These are phyloP conservation scores for Littorina saxatilis DNA, from an alignment of 1,140 invertebrate genomes.

Conservation along the genomic window DNA sequence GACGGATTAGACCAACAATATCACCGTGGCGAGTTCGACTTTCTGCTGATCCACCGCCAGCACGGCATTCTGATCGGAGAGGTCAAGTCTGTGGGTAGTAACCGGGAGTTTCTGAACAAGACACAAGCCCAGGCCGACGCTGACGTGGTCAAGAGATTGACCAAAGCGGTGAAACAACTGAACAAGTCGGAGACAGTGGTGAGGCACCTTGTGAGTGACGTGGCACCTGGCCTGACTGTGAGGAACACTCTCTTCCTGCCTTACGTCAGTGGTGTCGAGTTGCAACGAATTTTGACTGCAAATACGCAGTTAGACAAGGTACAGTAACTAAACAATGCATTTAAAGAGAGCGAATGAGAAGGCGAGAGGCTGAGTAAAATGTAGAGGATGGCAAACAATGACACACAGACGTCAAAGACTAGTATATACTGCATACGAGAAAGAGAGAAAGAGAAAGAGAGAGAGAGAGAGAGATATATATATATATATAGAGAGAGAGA, in stretches of 20 bases:
- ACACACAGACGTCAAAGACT: too few species aligned
- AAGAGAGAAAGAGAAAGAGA: too few species aligned
- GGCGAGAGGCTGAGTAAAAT: too few species aligned
- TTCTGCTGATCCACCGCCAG: neutral
- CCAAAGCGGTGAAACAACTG: constrained; percentile 6
- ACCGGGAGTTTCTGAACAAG: neutral
- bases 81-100: constrained; percentile 9
- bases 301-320: neutral
- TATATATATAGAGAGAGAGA: too few species aligned
- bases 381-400: too few species aligned
- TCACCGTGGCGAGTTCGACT: constrained; percentile 3
- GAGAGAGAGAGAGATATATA: too few species aligned
- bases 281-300: neutral
- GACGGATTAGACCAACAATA: neutral
- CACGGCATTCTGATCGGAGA: constrained; percentile 2
- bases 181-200: constrained; percentile 22
- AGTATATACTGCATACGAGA: too few species aligned
- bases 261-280: neutral
- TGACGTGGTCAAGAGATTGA: constrained; percentile 4
- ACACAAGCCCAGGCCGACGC: neutral
- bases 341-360: too few species aligned
- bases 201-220: neutral
- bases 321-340: too few species aligned
- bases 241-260: constrained; percentile 1
- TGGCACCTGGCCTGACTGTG: neutral